Evolutionary conservation across 2,888 invertebrate species (phyloP).

Genomic region (Drosophila phalerata): DNA sequence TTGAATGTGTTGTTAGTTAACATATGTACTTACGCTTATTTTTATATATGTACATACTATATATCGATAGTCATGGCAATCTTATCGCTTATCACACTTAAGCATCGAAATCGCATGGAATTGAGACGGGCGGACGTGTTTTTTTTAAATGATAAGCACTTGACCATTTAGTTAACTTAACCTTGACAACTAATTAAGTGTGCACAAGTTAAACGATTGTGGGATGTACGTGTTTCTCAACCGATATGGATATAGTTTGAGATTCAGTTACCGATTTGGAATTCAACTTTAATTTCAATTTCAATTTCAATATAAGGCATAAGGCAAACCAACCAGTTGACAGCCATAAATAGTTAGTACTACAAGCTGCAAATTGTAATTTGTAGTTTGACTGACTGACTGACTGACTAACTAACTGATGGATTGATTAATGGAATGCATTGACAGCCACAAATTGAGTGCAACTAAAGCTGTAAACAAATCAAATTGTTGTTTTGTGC

Average conservation of each 20-base stretch:
- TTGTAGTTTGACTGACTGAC: conserved; percentile 14
- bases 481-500: conserved; percentile 20
- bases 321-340: conserved; percentile 44
- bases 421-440: conserved; percentile 26
- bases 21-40: background rate
- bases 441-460: conserved; percentile 24
- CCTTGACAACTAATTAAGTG: conserved; percentile 57
- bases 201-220: conserved; percentile 12
- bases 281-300: conserved; percentile 25
- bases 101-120: conserved; percentile 14
- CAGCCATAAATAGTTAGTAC: conserved; percentile 41
- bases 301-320: conserved; percentile 19
- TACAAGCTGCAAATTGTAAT: conserved; percentile 29
- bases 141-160: conserved; percentile 40
- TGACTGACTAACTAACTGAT: conserved; percentile 9
- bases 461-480: conserved; percentile 22
- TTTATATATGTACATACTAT: background rate
- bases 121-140: conserved; percentile 13
- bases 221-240: conserved; percentile 7
- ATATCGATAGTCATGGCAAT: conserved; percentile 44
- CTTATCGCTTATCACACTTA: conserved; percentile 48
- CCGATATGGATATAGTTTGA: conserved; percentile 2
- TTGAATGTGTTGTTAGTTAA: background rate
- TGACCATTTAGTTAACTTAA: conserved; percentile 50
- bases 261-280: conserved; percentile 21